Percentiles rank a stretch among this genome's conserved stretches.
Conservation (phyloP, 2,888 invertebrate genomes). For the Lamellibrachia columna region DNA sequence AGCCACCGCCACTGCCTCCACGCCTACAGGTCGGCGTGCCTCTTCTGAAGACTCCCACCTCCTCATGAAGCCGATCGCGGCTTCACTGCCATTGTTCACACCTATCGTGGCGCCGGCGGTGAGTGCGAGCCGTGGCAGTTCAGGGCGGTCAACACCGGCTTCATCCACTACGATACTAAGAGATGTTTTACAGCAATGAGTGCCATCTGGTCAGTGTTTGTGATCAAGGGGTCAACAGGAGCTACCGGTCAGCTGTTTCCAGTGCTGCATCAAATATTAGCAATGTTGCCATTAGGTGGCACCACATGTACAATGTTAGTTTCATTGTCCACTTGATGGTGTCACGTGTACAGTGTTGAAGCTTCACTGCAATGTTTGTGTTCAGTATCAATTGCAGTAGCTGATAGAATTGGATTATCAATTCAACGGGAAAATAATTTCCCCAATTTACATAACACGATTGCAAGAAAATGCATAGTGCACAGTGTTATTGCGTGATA, state of each 20-base stretch:
- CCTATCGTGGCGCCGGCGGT: not conserved
- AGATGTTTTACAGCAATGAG: slow-evolving; percentile 49
- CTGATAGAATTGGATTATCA: not conserved
- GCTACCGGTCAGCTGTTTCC: not conserved
- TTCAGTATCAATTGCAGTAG: not conserved
- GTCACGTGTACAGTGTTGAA: not conserved
- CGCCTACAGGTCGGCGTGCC: slow-evolving; percentile 38
- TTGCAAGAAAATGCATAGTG: not conserved
- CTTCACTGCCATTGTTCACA: slow-evolving; percentile 47
- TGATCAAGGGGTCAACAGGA: not conserved
- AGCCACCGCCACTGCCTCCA: slow-evolving; percentile 56
- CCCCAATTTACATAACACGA: not conserved
- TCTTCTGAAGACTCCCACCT: slow-evolving; percentile 41
- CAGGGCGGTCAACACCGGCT: slow-evolving; percentile 46
- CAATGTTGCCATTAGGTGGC: not conserved
- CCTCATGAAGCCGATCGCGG: slow-evolving; percentile 48
- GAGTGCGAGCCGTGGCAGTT: slow-evolving; percentile 40
- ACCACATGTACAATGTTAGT: not conserved
- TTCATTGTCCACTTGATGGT: not conserved
- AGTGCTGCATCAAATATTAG: not conserved
- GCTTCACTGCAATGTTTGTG: not conserved
- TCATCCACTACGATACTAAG: slow-evolving; percentile 54
- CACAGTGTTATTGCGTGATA: not conserved
- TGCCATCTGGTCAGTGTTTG: not conserved
- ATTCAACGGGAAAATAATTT: not conserved